Percentiles rank a stretch among this genome's conserved stretches.
Conservation (phyloP, 2,113 vertebrate species). For the Chaetodon trifascialis region DNA sequence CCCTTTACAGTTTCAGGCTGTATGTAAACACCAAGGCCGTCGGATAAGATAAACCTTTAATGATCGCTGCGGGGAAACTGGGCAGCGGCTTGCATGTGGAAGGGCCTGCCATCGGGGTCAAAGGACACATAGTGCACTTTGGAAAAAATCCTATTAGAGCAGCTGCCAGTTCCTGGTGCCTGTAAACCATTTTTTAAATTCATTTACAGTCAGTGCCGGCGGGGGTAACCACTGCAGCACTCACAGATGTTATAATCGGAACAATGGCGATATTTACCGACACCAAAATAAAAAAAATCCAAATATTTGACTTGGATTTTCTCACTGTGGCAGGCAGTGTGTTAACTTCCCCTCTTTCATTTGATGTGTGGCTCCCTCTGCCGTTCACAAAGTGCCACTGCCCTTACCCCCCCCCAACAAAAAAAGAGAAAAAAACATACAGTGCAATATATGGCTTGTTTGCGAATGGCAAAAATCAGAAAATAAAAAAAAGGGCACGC, state of each 20-base stretch:
- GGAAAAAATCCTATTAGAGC: slow-evolving; percentile 13
- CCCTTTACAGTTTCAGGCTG: slow-evolving; percentile 54
- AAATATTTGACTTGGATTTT: slow-evolving; percentile 9
- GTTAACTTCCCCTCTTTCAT: slow-evolving; percentile 14
- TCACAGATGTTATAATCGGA: slow-evolving; percentile 15
- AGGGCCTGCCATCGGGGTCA: slow-evolving; percentile 47
- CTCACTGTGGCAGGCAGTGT: slow-evolving; percentile 26
- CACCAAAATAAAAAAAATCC: slow-evolving; percentile 18
- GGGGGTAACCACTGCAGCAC: slow-evolving; percentile 15
- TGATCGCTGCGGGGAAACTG: slow-evolving; percentile 33
- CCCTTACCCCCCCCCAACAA: slow-evolving; percentile 15
- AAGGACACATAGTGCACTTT: slow-evolving; percentile 37
- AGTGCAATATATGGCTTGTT: slow-evolving; percentile 68
- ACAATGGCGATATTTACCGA: slow-evolving; percentile 30
- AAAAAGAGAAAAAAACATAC: slow-evolving; percentile 18
- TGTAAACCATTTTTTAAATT: slow-evolving; percentile 23
- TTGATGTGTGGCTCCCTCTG: slow-evolving; percentile 65
- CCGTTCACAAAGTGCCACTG: slow-evolving; percentile 53
- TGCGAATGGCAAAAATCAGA: slow-evolving; percentile 37
- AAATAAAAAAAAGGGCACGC: slow-evolving; percentile 4
- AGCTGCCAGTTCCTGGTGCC: slow-evolving; percentile 24
- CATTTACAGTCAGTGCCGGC: slow-evolving; percentile 11
- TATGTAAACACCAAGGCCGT: slow-evolving; percentile 45
- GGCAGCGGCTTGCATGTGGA: slow-evolving; percentile 40
- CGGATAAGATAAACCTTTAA: slow-evolving; percentile 58